These are phyloP conservation scores for Drosophila fungiperda DNA, from an alignment of 2,888 invertebrate genomes.

Conservation along the genomic window DNA sequence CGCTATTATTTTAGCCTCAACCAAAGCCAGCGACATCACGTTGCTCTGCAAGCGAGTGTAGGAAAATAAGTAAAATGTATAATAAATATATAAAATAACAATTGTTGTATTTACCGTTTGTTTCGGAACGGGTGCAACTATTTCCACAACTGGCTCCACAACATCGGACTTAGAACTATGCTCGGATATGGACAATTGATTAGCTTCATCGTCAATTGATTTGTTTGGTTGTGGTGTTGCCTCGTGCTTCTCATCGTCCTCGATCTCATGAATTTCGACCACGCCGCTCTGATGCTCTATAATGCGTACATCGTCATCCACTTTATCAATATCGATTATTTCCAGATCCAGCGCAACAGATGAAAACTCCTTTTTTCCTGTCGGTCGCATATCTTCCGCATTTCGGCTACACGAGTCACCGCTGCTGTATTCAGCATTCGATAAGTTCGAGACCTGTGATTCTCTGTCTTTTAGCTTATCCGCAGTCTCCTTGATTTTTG, in stretches of 20 bases:
- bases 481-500: slow-evolving; percentile 82
- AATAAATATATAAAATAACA: neutral
- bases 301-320: slow-evolving; percentile 80
- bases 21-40: slow-evolving; percentile 51
- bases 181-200: slow-evolving; percentile 31
- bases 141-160: slow-evolving; percentile 1
- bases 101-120: slow-evolving; percentile 27
- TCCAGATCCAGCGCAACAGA: slow-evolving; percentile 40
- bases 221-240: neutral
- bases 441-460: slow-evolving; percentile 50
- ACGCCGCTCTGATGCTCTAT: slow-evolving; percentile 75
- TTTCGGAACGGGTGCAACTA: neutral
- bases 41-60: slow-evolving; percentile 22
- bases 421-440: slow-evolving; percentile 62
- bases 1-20: slow-evolving; percentile 92
- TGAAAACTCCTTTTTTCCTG: slow-evolving; percentile 15
- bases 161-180: slow-evolving; percentile 17
- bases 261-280: slow-evolving; percentile 73
- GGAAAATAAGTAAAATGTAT: neutral
- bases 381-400: slow-evolving; percentile 27
- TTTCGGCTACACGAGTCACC: slow-evolving; percentile 44
- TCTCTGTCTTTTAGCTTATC: slow-evolving; percentile 76
- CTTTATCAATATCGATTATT: slow-evolving; percentile 81
- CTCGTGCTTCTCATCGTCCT: slow-evolving; percentile 68
- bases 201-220: slow-evolving; percentile 1